Evolutionary conservation across 2,888 invertebrate genomes (phyloP).

Genomic region (Cenopis cana): DNA sequence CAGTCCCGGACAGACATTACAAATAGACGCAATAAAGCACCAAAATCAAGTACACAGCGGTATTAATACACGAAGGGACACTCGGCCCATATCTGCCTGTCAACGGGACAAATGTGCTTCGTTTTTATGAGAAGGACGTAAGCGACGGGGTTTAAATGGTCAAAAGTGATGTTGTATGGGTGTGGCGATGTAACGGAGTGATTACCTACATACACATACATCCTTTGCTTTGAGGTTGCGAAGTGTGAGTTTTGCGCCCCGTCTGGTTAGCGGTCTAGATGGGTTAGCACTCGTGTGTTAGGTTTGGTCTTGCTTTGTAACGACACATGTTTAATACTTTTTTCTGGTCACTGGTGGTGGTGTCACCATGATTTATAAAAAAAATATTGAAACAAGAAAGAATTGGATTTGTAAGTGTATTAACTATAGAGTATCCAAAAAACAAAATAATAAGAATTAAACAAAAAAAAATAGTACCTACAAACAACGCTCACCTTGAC

Average conservation of each 20-base stretch:
- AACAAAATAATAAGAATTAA: too few species aligned
- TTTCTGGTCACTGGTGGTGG: too few species aligned
- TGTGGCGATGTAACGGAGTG: not conserved
- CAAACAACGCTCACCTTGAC: too few species aligned
- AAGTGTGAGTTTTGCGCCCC: not conserved
- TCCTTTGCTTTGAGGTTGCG: not conserved
- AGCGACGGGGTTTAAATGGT: not conserved
- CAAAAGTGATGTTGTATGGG: not conserved
- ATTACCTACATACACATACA: not conserved
- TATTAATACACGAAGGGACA: conserved; percentile 19
- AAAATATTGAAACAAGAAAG: too few species aligned
- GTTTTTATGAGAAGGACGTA: not conserved
- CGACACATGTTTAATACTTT: too few species aligned
- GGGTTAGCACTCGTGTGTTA: too few species aligned
- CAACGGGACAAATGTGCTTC: conserved; percentile 14
- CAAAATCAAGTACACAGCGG: conserved; percentile 4
- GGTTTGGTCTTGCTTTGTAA: too few species aligned
- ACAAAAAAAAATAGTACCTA: too few species aligned
- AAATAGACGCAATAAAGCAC: conserved; percentile 14
- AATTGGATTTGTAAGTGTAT: too few species aligned
- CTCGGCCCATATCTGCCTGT: conserved; percentile 18
- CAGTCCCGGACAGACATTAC: conserved; percentile 13
- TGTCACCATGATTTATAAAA: too few species aligned
- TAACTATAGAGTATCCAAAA: too few species aligned
- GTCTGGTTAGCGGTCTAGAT: not conserved